Conservation (phyloP, 1,140 invertebrate genomes). For the Polypedilum vanderplanki region DNA sequence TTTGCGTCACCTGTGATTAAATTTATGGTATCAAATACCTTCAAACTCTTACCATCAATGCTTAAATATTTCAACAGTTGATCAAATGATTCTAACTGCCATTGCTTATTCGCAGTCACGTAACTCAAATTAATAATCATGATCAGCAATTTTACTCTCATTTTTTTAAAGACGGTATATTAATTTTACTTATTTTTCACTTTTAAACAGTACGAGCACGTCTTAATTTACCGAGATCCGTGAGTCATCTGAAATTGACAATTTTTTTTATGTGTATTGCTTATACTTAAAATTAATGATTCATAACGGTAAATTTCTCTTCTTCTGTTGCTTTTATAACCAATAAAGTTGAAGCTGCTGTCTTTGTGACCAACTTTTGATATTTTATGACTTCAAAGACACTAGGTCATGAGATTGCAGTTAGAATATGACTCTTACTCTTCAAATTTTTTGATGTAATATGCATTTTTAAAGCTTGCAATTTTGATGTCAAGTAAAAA, state of each 20-base stretch:
- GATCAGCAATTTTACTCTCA: background rate
- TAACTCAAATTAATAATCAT: conserved; percentile 21
- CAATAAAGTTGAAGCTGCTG: too few relatives aligned
- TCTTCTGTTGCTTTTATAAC: too few relatives aligned
- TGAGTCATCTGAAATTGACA: background rate
- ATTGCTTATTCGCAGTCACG: conserved; percentile 13
- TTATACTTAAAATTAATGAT: too few relatives aligned
- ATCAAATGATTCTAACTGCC: background rate
- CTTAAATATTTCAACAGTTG: background rate
- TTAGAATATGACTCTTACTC: too few relatives aligned
- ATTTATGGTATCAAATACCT: background rate
- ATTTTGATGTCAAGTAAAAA: too few relatives aligned
- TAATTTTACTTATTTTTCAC: background rate
- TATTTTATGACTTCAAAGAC: too few relatives aligned
- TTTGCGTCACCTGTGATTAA: background rate
- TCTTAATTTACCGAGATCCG: conserved; percentile 3
- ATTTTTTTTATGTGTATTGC: background rate
- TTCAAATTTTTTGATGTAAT: too few relatives aligned
- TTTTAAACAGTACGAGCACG: background rate
- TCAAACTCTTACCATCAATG: background rate
- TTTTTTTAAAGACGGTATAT: background rate
- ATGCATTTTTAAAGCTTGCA: too few relatives aligned
- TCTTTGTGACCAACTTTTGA: too few relatives aligned
- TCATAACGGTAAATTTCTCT: too few relatives aligned
- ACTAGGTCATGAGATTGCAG: too few relatives aligned